These are phyloP conservation scores for Pangasius djambal DNA, from an alignment of 2,797 vertebrate species.

Conservation along the genomic window DNA sequence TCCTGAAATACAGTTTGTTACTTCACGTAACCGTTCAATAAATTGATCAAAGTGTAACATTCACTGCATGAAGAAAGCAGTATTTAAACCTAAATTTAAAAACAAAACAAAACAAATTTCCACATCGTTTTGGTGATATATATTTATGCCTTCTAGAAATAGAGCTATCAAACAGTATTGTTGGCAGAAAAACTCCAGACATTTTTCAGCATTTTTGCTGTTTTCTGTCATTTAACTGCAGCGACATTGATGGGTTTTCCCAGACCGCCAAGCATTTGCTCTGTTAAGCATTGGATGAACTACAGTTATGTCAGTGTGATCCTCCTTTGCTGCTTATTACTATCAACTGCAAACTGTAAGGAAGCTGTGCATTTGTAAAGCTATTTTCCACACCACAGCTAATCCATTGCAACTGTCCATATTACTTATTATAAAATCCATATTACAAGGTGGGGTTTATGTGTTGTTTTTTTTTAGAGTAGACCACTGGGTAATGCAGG, in stretches of 20 bases:
- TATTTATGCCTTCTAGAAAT: not conserved
- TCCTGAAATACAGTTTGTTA: too few species aligned
- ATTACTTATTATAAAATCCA: slow-evolving; percentile 1
- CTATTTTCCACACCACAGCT: slow-evolving; percentile 44
- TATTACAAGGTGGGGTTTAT: slow-evolving; percentile 34
- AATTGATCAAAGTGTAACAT: too few species aligned
- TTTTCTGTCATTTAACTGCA: not conserved
- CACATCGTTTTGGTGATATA: too few species aligned
- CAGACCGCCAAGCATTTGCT: not conserved
- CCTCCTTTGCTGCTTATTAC: slow-evolving; percentile 22
- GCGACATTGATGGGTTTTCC: slow-evolving; percentile 22
- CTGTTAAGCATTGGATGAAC: slow-evolving; percentile 29
- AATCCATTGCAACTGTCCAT: slow-evolving; percentile 52
- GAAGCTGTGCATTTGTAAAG: slow-evolving; percentile 35
- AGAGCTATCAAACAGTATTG: not conserved
- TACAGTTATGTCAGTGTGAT: slow-evolving; percentile 16
- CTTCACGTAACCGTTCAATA: too few species aligned
- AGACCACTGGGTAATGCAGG: slow-evolving; percentile 38
- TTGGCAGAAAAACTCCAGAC: not conserved
- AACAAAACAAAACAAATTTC: too few species aligned
- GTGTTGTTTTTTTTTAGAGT: slow-evolving; percentile 20
- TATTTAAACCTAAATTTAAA: too few species aligned
- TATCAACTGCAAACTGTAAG: slow-evolving; percentile 23
- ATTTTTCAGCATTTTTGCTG: not conserved
- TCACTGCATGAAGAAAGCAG: too few species aligned